Conservation (phyloP, 2,888 invertebrate species). For the Aphidius colemani region DNA sequence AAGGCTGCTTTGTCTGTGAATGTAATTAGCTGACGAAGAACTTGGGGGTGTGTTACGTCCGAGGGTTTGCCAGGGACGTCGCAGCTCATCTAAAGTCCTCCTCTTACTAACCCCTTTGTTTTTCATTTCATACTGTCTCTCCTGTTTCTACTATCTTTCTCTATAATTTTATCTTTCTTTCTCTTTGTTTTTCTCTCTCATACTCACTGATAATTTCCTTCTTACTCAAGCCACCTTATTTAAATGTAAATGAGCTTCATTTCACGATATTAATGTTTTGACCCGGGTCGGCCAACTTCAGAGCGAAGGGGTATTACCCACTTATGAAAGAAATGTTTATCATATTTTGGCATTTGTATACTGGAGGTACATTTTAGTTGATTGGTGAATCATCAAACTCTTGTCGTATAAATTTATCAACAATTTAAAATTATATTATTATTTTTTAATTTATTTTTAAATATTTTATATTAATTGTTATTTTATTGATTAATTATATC, state of each 20-base stretch:
- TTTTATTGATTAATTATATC: too few species aligned
- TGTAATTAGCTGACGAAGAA: conserved; percentile 57
- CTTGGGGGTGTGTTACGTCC: conserved; percentile 19
- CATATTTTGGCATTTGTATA: conserved; percentile 50
- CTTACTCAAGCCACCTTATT: conserved; percentile 68
- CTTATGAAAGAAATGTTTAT: conserved; percentile 54
- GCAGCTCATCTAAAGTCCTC: conserved; percentile 43
- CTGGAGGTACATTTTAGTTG: neutral
- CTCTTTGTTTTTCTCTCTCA: conserved; percentile 29
- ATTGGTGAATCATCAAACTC: too few species aligned
- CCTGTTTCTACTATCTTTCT: neutral
- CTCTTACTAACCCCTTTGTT: conserved; percentile 39
- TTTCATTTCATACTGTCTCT: conserved; percentile 64
- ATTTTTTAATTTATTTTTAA: too few species aligned
- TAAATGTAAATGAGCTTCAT: conserved; percentile 91
- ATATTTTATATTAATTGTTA: too few species aligned
- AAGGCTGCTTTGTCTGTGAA: conserved; percentile 58
- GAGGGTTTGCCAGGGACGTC: conserved; percentile 32
- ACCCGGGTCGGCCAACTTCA: conserved; percentile 41
- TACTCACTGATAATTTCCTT: conserved; percentile 7
- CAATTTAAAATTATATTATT: too few species aligned
- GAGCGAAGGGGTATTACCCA: conserved; percentile 41
- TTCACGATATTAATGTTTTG: conserved; percentile 83
- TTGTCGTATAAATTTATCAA: too few species aligned
- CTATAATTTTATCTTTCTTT: neutral